Evolutionary conservation across 1,140 invertebrate genomes (phyloP), one percentile per base, ranked within the genome.

Genomic region (Cheumatopsyche charites): DNA sequence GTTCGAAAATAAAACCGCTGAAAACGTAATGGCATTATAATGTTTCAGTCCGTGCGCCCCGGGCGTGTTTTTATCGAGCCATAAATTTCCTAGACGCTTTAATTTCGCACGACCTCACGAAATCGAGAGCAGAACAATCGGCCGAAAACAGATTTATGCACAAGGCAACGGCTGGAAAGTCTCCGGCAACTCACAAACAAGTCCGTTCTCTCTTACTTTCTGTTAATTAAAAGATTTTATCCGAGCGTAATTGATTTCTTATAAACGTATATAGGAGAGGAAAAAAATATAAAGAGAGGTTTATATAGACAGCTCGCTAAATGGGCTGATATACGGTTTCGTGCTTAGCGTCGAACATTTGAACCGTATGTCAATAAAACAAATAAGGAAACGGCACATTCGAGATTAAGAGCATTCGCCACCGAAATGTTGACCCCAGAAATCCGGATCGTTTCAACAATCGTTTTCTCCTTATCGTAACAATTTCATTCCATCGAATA

Each of bases 401-500:
- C 19, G 13, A 67, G 65, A 67, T 67, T 49, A 49, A 41, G 25
- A 52, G 26, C 65, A 21, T 13, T 49, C 15, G 65, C 47, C 65
- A 41, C 23, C n/a, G 43, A 21, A 47, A 62, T 62, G 45, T 47
- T 21, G 19, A 26, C 36, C 42, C 41, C 11, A 62, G 58, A 62
- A 58, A 70, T 23, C 41, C 61, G 29, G 47, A 17, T 26, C 47
- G 29, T 23, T 26, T 49, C n/a, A 52, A 43, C 62, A 65, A 49
- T 25, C 70, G 66, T 65, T 26, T 70, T 49, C 29, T 13, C 63
- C 70, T 62, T 75, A 72, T 75, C 70, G 43, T 25, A 26, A 47
- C 67, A 47, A 75, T 75, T 75, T 75, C 42, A 75, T 72, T 72
- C 62, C 70, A 71, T 74, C 73, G 70, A 70, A 62, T 71, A 75